These are phyloP conservation scores for Gobiocypris rarus DNA, from an alignment of 2,113 vertebrate genomes.

Conservation along the genomic window DNA sequence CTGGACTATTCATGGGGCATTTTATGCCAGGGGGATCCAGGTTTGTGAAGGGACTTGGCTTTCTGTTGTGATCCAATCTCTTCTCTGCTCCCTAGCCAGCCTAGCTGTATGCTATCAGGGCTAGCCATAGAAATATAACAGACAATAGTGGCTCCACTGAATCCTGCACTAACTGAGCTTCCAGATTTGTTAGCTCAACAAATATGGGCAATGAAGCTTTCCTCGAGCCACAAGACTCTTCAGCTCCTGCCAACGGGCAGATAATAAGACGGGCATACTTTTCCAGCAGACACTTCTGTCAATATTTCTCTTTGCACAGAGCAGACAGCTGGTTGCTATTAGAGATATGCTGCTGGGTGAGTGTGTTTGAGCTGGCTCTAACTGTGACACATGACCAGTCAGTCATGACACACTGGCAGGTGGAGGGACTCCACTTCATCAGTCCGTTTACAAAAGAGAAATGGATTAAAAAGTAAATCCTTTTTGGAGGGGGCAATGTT, in stretches of 20 bases:
- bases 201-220: constrained; percentile 59
- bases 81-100: constrained; percentile 41
- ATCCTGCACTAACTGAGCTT: constrained; percentile 49
- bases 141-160: constrained; percentile 53
- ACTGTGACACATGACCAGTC: constrained; percentile 60
- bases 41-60: constrained; percentile 36
- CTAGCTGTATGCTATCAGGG: constrained; percentile 50
- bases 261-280: constrained; percentile 62
- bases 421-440: constrained; percentile 65
- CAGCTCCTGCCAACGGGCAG: constrained; percentile 54
- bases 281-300: constrained; percentile 63
- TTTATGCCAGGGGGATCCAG: constrained; percentile 48
- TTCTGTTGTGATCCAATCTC: constrained; percentile 51
- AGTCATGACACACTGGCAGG: constrained; percentile 64
- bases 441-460: constrained; percentile 67
- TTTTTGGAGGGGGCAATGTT: no score
- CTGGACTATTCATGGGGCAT: constrained; percentile 44
- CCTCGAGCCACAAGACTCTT: constrained; percentile 53
- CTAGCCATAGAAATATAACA: constrained; percentile 45
- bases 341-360: constrained; percentile 71
- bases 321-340: constrained; percentile 68
- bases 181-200: constrained; percentile 62
- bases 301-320: constrained; percentile 76
- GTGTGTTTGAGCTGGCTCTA: constrained; percentile 58
- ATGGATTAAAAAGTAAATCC: constrained; percentile 38